phyloP scores from a whole-genome alignment of 2,888 invertebrate species.

The Eilema caniola region DNA sequence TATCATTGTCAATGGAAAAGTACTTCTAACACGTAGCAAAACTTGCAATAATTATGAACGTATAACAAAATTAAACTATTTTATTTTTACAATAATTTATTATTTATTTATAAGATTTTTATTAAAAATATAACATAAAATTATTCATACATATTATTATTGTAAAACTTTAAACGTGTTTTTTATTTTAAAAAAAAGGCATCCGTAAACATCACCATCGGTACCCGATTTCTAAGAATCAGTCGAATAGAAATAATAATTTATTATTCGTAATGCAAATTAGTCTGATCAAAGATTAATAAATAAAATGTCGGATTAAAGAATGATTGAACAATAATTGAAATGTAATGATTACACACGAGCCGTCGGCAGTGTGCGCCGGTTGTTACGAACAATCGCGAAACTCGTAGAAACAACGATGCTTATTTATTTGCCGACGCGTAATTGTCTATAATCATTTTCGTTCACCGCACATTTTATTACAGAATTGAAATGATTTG shows the following conservation, averaged over 20 bases:
- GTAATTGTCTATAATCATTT: constrained; percentile 28
- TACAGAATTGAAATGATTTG: neutral
- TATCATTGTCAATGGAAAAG: constrained; percentile 19
- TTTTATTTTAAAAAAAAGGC: neutral
- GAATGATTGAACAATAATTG: constrained; percentile 37
- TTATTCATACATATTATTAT: neutral
- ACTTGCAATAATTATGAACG: neutral
- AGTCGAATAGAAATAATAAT: neutral
- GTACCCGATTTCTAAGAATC: neutral
- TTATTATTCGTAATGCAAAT: neutral
- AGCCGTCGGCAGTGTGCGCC: constrained; percentile 28
- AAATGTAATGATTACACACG: constrained; percentile 45
- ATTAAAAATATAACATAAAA: no score
- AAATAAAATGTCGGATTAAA: neutral
- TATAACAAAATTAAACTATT: neutral
- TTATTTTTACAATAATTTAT: neutral
- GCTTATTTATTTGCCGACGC: constrained; percentile 10
- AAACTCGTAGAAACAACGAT: constrained; percentile 5
- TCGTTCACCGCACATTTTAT: constrained; percentile 9
- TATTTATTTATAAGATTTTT: no score
- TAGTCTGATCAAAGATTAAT: neutral
- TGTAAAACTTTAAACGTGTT: neutral
- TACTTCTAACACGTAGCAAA: neutral
- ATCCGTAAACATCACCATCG: neutral
- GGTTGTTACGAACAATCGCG: constrained; percentile 5